Evolutionary conservation across 2,113 vertebrate genomes (phyloP), one percentile per base, ranked within the genome.

Genomic region (Tiliqua scincoides): DNA sequence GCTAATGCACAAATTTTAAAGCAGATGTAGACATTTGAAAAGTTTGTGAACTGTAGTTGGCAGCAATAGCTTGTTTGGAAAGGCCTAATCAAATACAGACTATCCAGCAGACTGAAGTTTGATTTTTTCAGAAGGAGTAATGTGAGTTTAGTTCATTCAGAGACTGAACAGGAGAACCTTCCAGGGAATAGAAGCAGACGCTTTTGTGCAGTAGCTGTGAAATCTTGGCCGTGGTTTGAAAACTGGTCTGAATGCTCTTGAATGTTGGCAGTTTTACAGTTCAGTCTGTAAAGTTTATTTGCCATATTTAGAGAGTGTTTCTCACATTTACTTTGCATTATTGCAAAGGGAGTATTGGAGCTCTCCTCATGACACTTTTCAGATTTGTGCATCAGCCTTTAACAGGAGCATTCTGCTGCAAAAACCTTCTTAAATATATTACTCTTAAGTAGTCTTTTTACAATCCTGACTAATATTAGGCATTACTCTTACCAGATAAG

Each of bases 131-230:
- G 61, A 89, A 70, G 65, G 76, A 86, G 35, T 89, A 73, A 88
- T n/a, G 11, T 2, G 21, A 79, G 3, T 67, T 48, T 14, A 0
- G 27, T 8, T 72, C 0, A 0, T 88, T 95, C 67, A 79, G 74
- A 93, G 88, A 23, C 85, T 73, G 48, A 35, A 9, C 25, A 1
- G 72, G 85, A 83, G 2, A 87, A 92, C 79, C 68, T 89, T 52
- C 17, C 27, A 77, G 89, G 88, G 89, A 83, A 84, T 89, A 79
- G 88, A 93, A 92, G 86, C 79, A 90, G 90, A 89, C 91, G 88
- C 88, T 81, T 87, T 92, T 79, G 78, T 70, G 73, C 35, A 5
- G 68, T 78, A 84, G 82, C 68, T 91, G 61, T 83, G 88, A 90
- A 87, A 83, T 83, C 74, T 91, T 92, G 92, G 86, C 93, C 92